These are phyloP conservation scores for Ypsolopha scabrella DNA, from an alignment of 2,888 invertebrate genomes.

Conservation along the genomic window DNA sequence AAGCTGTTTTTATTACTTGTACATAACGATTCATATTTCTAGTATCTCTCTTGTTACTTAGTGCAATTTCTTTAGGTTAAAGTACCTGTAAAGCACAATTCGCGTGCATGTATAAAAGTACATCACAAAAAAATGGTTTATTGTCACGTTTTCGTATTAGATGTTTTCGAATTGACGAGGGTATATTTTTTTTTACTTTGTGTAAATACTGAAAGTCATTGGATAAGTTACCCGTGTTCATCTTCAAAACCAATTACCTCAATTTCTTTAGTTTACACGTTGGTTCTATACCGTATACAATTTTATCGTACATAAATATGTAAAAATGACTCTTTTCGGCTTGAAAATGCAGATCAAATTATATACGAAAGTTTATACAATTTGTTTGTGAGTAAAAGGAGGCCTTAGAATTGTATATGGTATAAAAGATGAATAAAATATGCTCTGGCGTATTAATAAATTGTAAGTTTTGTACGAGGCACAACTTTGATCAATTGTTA, in stretches of 20 bases:
- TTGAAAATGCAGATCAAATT: too few relatives aligned
- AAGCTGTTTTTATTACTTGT: not conserved
- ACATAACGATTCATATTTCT: not conserved
- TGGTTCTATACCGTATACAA: conserved; percentile 23
- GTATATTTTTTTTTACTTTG: conserved; percentile 21
- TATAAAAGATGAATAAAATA: conserved; percentile 33
- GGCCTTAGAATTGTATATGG: not conserved
- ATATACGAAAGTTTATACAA: not conserved
- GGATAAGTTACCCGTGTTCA: conserved; percentile 61
- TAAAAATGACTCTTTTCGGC: not conserved
- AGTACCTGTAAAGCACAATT: not conserved
- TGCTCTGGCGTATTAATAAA: conserved; percentile 54
- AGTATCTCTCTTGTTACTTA: conserved; percentile 11
- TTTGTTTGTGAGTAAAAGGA: not conserved
- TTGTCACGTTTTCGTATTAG: not conserved
- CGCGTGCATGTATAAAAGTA: not conserved
- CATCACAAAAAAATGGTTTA: not conserved
- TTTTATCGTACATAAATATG: not conserved
- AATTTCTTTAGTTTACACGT: conserved; percentile 61
- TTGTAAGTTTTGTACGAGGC: conserved; percentile 43
- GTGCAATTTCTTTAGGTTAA: conserved; percentile 23
- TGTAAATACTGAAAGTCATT: conserved; percentile 64
- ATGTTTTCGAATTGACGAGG: not conserved
- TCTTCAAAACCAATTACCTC: conserved; percentile 68
- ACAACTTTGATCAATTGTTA: conserved; percentile 18